Percentiles rank a stretch among this genome's conserved stretches.
Evolutionary conservation across 2,113 vertebrate species (phyloP).

Genomic region (Chaetops frenatus): DNA sequence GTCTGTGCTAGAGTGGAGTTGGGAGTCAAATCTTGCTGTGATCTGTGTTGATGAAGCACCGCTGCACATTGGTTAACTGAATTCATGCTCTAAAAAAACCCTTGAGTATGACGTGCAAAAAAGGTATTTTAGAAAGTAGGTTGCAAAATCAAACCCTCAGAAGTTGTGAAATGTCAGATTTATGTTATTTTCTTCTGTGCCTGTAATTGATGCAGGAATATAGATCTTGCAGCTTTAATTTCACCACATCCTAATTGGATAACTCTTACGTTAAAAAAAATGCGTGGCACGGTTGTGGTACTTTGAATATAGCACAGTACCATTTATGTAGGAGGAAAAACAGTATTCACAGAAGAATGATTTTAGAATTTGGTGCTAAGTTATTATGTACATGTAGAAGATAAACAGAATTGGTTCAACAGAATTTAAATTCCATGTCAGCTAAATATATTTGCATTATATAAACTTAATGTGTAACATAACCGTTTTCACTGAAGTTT

Average conservation of each 20-base stretch:
- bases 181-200: neutral
- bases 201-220: neutral
- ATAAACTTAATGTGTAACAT: neutral
- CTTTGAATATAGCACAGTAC: neutral
- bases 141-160: conserved; percentile 5
- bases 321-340: neutral
- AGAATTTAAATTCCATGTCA: neutral
- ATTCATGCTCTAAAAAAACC: neutral
- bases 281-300: neutral
- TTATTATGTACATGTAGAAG: neutral
- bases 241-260: neutral
- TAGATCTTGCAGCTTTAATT: neutral
- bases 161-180: conserved; percentile 15
- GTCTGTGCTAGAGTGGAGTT: neutral
- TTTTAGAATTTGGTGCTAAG: neutral
- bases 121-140: conserved; percentile 30
- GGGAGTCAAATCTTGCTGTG: neutral
- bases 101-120: neutral
- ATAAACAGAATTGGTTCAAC: neutral
- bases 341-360: neutral
- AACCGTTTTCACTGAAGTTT: neutral
- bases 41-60: neutral
- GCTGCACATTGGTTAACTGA: neutral
- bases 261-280: neutral
- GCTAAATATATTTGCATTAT: conserved; percentile 11